These are phyloP conservation scores for Nothobranchius furzeri DNA, from an alignment of 2,113 vertebrate genomes.

Conservation along the genomic window DNA sequence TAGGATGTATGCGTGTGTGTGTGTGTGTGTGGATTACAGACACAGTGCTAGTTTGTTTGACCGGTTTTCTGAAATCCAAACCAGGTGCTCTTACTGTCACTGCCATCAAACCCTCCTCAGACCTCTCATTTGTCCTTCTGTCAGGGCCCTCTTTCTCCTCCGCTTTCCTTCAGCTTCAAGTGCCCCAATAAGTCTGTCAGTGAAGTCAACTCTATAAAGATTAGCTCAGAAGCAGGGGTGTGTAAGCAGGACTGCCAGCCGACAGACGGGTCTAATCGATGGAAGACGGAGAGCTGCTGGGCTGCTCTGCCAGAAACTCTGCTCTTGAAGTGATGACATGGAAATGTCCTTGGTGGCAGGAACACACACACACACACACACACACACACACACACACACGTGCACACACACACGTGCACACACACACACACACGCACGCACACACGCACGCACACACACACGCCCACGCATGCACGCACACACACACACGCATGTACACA, in stretches of 20 bases:
- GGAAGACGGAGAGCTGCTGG: constrained; percentile 45
- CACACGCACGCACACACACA: no score
- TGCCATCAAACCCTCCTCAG: constrained; percentile 17
- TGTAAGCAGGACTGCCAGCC: constrained; percentile 63
- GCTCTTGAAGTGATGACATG: constrained; percentile 45
- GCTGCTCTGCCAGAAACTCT: constrained; percentile 33
- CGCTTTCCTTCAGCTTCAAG: constrained; percentile 47
- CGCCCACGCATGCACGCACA: no score
- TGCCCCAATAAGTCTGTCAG: constrained; percentile 73
- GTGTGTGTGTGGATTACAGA: background rate
- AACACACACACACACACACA: background rate
- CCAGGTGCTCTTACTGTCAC: constrained; percentile 41
- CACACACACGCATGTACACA: no score
- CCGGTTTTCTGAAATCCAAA: constrained; percentile 12
- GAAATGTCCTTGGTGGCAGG: constrained; percentile 46
- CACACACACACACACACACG: background rate
- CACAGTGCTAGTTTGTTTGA: constrained; percentile 10
- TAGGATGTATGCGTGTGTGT: background rate
- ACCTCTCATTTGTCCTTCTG: constrained; percentile 44
- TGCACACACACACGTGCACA: no score
- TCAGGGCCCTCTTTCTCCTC: constrained; percentile 40
- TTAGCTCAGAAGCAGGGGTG: constrained; percentile 68
- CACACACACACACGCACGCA: no score
- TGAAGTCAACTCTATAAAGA: constrained; percentile 75
- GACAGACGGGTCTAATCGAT: constrained; percentile 71